These are phyloP conservation scores for Drosophila chauvacae DNA, from an alignment of 1,140 invertebrate genomes.

Conservation along the genomic window DNA sequence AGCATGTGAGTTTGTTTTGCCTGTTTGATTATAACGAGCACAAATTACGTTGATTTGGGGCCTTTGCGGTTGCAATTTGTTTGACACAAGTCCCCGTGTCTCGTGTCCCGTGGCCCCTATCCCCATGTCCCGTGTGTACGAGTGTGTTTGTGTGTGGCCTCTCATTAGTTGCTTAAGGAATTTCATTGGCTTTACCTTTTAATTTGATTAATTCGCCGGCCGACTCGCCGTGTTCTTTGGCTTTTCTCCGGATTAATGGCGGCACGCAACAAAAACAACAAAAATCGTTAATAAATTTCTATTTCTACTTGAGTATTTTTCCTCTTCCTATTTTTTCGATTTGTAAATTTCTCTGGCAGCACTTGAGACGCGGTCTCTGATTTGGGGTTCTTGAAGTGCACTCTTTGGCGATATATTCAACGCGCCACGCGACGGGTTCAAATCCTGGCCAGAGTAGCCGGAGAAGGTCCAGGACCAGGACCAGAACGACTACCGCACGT, in stretches of 20 bases:
- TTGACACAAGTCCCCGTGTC: slow-evolving; percentile 23
- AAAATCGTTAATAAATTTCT: slow-evolving; percentile 25
- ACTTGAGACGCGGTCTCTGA: neutral
- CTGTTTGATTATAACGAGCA: slow-evolving; percentile 63
- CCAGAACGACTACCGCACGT: slow-evolving; percentile 63
- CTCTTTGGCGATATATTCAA: slow-evolving; percentile 1
- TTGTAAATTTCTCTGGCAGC: neutral
- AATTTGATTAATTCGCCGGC: slow-evolving; percentile 59
- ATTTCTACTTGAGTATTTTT: neutral
- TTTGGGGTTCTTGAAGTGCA: slow-evolving; percentile 12
- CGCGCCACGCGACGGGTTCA: slow-evolving; percentile 29
- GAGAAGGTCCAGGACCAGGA: slow-evolving; percentile 29
- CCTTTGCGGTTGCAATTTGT: slow-evolving; percentile 51
- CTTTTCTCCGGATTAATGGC: slow-evolving; percentile 8
- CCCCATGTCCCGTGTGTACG: neutral
- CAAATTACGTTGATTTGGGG: slow-evolving; percentile 68
- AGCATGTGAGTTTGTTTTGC: slow-evolving; percentile 32
- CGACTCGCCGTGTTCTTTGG: slow-evolving; percentile 6
- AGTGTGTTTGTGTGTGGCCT: slow-evolving; percentile 7
- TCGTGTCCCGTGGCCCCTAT: neutral
- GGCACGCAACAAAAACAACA: slow-evolving; percentile 56
- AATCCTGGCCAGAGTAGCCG: slow-evolving; percentile 20
- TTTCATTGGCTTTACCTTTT: slow-evolving; percentile 66
- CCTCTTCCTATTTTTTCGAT: neutral
- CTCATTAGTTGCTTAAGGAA: slow-evolving; percentile 37